Evolutionary conservation across 2,888 invertebrate species (phyloP).

Genomic region (Amiota communis): DNA sequence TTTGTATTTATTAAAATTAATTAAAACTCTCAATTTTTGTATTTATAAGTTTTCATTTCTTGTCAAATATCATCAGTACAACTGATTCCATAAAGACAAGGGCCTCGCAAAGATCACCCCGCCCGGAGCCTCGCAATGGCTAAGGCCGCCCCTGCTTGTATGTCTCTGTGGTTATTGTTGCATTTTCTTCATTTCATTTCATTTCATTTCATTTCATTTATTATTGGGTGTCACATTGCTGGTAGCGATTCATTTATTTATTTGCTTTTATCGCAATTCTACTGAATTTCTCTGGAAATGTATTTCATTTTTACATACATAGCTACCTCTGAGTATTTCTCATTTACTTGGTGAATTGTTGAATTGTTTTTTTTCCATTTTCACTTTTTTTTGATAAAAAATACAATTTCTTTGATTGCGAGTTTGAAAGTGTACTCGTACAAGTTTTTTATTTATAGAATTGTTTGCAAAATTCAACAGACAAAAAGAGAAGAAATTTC

Average conservation of each 20-base stretch:
- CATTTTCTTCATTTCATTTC: conserved; percentile 47
- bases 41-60: too few species aligned
- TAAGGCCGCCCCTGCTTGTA: too few species aligned
- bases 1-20: too few species aligned
- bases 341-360: not conserved
- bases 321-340: too few species aligned
- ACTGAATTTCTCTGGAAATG: conserved; percentile 18
- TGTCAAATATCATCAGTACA: too few species aligned
- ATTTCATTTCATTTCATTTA: conserved; percentile 51
- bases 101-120: too few species aligned
- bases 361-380: not conserved
- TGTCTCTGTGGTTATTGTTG: conserved; percentile 51
- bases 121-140: too few species aligned
- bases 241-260: conserved; percentile 14
- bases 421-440: conserved; percentile 7
- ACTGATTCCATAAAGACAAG: too few species aligned
- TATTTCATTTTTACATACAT: not conserved
- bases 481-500: not conserved
- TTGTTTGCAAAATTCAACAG: not conserved
- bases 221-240: conserved; percentile 50
- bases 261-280: not conserved
- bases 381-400: not conserved
- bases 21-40: too few species aligned
- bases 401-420: not conserved
- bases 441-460: not conserved